Evolutionary conservation across 2,113 vertebrate genomes (phyloP), one percentile per base, ranked within the genome.

Genomic region (Brachionichthys hirsutus): DNA sequence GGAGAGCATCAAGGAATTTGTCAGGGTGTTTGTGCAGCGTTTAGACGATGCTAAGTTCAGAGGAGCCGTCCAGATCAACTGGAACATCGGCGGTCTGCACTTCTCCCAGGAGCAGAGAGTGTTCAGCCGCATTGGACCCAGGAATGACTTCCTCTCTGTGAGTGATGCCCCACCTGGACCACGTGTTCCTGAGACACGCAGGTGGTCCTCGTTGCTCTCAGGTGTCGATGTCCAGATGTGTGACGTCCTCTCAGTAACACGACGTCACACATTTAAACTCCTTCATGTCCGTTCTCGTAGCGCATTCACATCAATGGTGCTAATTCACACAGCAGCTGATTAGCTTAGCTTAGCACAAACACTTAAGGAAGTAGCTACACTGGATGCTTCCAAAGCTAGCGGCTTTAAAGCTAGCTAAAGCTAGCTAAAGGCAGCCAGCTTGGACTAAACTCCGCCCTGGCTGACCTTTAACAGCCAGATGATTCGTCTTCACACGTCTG

Each of bases 61-160:
- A 69, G 90, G 77, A 41, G 84, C 80, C 20, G 90, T 98, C 54
- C 73, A 51, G 15, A 87, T 99, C 70, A 93, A 55, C 42, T 99
- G 96, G 96, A 87, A 92, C 30, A 89, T 95, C 0, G 97, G 94
- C 3, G 97, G 96, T 12, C 91, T 99, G 46, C 96, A 99, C 83
- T 99, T 94, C 88, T 99, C 97, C 0, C 94, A 98, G 38, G 73
- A 10, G 3, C 93, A 94, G 67, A 2, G 78, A 15, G 69, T 91
- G 52, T 93, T 95, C 91, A 97, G 95, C 59, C 15, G 10, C 0
- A 62, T 96, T 0, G 91, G 86, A 0, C 61, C 75, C 81, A 92
- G 91, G 17, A 65, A 47, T 0, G 65, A 85, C 0, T 99, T 95
- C 86, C 85, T 91, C 10, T 2, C 1, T 6, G 88, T 90, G 68